Base-by-base conservation (phyloP, 1,140 invertebrate genomes). In the Aphelinus certus region DNA sequence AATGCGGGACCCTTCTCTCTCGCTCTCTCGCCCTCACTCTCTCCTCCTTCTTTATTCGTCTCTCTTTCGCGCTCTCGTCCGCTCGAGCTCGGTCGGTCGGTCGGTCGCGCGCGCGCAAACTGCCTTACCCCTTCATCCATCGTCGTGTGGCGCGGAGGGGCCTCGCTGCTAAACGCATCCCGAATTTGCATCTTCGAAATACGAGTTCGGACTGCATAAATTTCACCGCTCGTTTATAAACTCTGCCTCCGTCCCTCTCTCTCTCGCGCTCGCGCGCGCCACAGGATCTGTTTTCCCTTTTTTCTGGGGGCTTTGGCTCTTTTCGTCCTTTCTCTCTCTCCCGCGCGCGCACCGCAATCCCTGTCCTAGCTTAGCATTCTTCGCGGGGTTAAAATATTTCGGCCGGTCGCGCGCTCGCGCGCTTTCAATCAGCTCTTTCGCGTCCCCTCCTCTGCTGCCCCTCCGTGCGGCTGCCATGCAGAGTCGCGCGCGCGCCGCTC, bases 1-100 rank as follows among this genome's bases (percentile, higher is more conserved):
- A 87, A 87, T 88, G 86, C 86, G 86, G 86, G 84, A 83, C 83
- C 82, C 81, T 82, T 80, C 80, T 81, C 79, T 80, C 65, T 77
- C 72, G 68, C 76, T 66, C 67, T 66, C 67, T 57, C 74, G 73
- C 67, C 55, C 61, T 71, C 71, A 66, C 43, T 71, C 47, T 71
- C 71, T 55, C 62, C 69, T 62, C 74, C 26, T 76, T 73, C 58
- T 64, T 57, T 53, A 62, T 65, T 49, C 63, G 2, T 55, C 64
- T 68, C 61, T 55, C 61, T 57, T 57, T 71, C 76, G 58, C 66
- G 77, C 57, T 62, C 73, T 58, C 71, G 77, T 78, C 73, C 51
- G 46, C 26, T 63, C 47, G 43, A 46, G 7, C 7, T 26, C 26
- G 26, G 26, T 26, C 26, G 26, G 26, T 26, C 26, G 26, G 26